Evolutionary conservation across 2,888 invertebrate species (phyloP).

Genomic region (Cosmorhoe ocellata): DNA sequence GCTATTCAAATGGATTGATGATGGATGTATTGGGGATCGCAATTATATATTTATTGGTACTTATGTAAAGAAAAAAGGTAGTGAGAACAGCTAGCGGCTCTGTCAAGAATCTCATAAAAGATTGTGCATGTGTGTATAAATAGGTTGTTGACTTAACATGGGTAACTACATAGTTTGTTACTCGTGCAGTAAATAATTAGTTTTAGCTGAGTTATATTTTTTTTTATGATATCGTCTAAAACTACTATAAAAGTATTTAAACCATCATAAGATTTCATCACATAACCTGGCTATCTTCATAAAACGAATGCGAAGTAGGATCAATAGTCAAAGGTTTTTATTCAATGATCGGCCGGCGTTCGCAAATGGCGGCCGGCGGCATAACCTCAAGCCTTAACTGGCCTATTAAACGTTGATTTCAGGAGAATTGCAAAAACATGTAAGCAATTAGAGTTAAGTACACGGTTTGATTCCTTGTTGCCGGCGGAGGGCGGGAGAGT

Average conservation of each 20-base stretch:
- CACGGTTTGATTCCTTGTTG: slow-evolving; percentile 62
- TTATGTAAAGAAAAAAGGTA: slow-evolving; percentile 16
- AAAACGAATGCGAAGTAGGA: slow-evolving; percentile 16
- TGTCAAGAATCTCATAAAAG: slow-evolving; percentile 8
- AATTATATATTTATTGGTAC: slow-evolving; percentile 21
- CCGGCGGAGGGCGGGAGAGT: slow-evolving; percentile 54
- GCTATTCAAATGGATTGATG: slow-evolving; percentile 55
- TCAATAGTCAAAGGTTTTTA: slow-evolving; percentile 32
- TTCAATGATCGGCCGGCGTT: slow-evolving; percentile 29
- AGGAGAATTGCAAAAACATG: slow-evolving; percentile 60
- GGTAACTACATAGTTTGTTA: not conserved
- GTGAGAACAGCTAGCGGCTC: slow-evolving; percentile 26
- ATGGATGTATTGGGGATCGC: slow-evolving; percentile 48
- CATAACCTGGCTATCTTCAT: slow-evolving; percentile 2
- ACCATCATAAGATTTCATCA: too few relatives aligned
- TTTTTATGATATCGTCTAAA: too few relatives aligned
- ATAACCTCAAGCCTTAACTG: slow-evolving; percentile 40
- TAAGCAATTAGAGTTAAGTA: slow-evolving; percentile 66
- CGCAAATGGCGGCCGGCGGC: slow-evolving; percentile 33
- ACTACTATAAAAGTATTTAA: too few relatives aligned
- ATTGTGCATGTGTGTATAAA: not conserved
- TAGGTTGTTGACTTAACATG: slow-evolving; percentile 13
- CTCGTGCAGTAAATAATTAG: too few relatives aligned
- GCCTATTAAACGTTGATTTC: slow-evolving; percentile 56
- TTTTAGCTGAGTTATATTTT: too few relatives aligned